Base-by-base conservation (phyloP, 2,113 vertebrate genomes). In the Ameiurus melas region DNA sequence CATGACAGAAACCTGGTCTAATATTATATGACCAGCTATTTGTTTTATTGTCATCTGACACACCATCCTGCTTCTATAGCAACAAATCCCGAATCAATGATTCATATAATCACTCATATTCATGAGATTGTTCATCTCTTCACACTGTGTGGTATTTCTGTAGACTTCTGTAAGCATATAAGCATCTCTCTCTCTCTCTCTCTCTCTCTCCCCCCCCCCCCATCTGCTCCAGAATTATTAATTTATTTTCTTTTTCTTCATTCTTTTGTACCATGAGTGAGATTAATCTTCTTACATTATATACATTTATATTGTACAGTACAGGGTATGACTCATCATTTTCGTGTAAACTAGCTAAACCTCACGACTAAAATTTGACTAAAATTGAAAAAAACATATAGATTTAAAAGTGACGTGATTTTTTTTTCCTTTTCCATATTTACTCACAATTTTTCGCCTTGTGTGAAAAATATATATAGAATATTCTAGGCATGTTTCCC, bases 121-220 rank as follows among this genome's bases (percentile, higher is more conserved):
- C 27, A 10, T 36, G 87, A 43, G 30, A 79, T 51, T 66, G 85
- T 91, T 80, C 71, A 20, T 39, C 84, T 57, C 43, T 77, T 36
- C 3, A 70, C 19, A 85, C 64, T 70, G 20, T 36, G 4, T 80
- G 53, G 85, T 86, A 93, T 92, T 90, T 92, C 88, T 92, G 87
- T 85, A 60, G 57, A 60, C 57, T 20, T 60, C 57, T 20, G 57
- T 60, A 60, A 60, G 57, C 57, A 60, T 22, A 60, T 20, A 58
- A 58, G 57, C 57, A 58, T 6, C 57, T 20, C 57, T 20, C 57
- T 20, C 17, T 5, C 57, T 58, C 57, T 58, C 17, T 58, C 57
- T 58, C 57, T 5, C 57, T 5, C 57, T 58, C 57, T n/a, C n/a
- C n/a, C n/a, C n/a, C n/a, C n/a, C n/a, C n/a, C n/a, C n/a, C n/a